phyloP scores from a whole-genome alignment of 1,140 invertebrate species.

The Platyscapa corneri region DNA sequence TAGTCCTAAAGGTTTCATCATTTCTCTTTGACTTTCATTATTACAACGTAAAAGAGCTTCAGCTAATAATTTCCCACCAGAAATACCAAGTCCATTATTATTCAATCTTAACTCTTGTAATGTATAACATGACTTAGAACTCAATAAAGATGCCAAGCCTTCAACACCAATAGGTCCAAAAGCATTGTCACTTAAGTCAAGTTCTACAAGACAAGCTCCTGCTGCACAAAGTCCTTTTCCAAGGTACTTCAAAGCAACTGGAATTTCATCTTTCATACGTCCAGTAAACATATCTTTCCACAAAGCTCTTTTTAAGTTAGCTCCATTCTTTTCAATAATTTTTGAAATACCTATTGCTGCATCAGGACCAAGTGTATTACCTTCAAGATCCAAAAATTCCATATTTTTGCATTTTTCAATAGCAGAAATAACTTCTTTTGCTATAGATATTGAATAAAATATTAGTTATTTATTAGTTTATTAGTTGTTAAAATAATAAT shows the following conservation, averaged over 20 bases:
- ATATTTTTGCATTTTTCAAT: conserved; percentile 79
- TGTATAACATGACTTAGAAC: conserved; percentile 88
- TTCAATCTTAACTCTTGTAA: conserved; percentile 90
- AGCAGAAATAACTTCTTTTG: conserved; percentile 78
- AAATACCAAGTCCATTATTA: conserved; percentile 96
- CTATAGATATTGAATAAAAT: conserved; percentile 69
- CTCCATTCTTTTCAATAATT: conserved; percentile 83
- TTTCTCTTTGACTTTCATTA: conserved; percentile 76
- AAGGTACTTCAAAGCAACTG: conserved; percentile 86
- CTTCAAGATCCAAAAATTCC: conserved; percentile 88
- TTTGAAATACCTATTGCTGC: conserved; percentile 90
- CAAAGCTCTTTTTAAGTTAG: conserved; percentile 85
- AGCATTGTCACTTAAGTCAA: conserved; percentile 98
- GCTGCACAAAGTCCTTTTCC: conserved; percentile 88
- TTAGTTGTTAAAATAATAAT: neutral
- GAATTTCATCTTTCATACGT: conserved; percentile 95
- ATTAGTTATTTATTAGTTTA: conserved; percentile 1
- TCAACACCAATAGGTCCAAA: conserved; percentile 96
- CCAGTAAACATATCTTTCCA: conserved; percentile 99
- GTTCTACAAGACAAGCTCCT: conserved; percentile 84
- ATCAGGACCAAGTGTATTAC: conserved; percentile 93
- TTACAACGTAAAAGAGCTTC: conserved; percentile 85
- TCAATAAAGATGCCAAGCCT: conserved; percentile 89
- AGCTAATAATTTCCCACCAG: conserved; percentile 90
- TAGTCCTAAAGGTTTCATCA: conserved; percentile 80